Base-by-base conservation (phyloP, 2,888 invertebrate genomes). In the Zele albiditarsus region DNA sequence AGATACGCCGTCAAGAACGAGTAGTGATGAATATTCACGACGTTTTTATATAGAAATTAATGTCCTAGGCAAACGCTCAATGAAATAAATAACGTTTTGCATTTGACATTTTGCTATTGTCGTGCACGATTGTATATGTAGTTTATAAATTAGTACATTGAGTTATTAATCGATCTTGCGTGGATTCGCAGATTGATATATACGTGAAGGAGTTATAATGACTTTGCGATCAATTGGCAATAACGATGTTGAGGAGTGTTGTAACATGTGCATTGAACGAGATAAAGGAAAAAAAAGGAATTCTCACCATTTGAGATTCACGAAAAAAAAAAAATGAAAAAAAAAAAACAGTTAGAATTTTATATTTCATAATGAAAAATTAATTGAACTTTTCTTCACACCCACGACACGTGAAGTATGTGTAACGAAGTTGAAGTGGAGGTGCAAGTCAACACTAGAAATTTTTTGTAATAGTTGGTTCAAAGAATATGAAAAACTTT, bases 101-200 rank as follows among this genome's bases (percentile, higher is more conserved):
- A 57, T 33, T 8, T 14, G 58, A 73, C 53, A 67, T 57, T 58
- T 42, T 58, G 10, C 65, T 38, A 70, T 71, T 25, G 66, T 75
- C 66, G 62, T 62, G 69, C 33, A 53, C 71, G 71, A 71, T 75
- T 57, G 62, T 69, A 65, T 53, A 53, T 49, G 57, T 65, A 70
- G 65, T 53, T 70, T 53, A 57, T 65, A 31, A 58, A 42, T 31
- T 58, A 60, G 67, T 63, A 62, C 42, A 69, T 73, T 73, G 38
- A 73, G 70, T 74, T 74, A 70, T 57, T 66, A 57, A 71, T 74
- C 65, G 20, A 63, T 66, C 33, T 66, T 70, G 60, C 27, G 27
- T 20, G 27, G 10, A 28, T 67, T 63, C 53, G 53, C 27, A 23
- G 38, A 57, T 73, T 68, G 63, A 70, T 25, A 16, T 23, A n/a